Conservation (phyloP, 2,113 vertebrate genomes). For the Rhinolophus ferrumequinum region DNA sequence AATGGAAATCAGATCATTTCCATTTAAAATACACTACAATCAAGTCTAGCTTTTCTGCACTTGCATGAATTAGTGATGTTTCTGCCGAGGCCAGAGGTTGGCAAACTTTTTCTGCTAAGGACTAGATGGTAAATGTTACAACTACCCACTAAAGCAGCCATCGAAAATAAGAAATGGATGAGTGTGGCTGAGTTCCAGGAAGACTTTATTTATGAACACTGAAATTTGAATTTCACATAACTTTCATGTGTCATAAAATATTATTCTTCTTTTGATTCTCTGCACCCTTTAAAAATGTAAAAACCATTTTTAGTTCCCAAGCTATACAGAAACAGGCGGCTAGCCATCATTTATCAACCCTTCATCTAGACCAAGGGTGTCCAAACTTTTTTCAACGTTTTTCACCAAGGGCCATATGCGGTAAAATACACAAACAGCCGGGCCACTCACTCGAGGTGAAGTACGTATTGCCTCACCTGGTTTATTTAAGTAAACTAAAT, state of each 20-base stretch:
- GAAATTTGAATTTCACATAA: constrained; percentile 22
- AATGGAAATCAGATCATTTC: constrained; percentile 6
- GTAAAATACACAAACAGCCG: too few species aligned
- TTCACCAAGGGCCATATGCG: too few species aligned
- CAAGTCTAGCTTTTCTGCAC: background rate
- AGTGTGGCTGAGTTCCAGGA: background rate
- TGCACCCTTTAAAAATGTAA: background rate
- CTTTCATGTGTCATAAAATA: background rate
- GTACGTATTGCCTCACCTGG: too few species aligned
- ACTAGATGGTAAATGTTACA: background rate
- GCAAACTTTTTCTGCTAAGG: background rate
- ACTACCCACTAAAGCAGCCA: background rate
- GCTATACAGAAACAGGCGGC: background rate
- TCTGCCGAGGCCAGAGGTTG: background rate
- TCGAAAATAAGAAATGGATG: background rate
- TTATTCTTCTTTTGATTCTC: background rate
- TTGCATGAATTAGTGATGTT: background rate
- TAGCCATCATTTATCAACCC: background rate
- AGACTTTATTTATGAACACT: background rate
- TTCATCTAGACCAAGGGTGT: background rate
- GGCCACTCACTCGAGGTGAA: too few species aligned
- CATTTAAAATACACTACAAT: background rate
- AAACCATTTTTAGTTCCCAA: background rate
- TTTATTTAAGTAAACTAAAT: too few species aligned
- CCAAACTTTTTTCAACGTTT: too few species aligned